These are phyloP conservation scores for Leptopilina syphax DNA, from an alignment of 2,888 invertebrate genomes.

Conservation along the genomic window DNA sequence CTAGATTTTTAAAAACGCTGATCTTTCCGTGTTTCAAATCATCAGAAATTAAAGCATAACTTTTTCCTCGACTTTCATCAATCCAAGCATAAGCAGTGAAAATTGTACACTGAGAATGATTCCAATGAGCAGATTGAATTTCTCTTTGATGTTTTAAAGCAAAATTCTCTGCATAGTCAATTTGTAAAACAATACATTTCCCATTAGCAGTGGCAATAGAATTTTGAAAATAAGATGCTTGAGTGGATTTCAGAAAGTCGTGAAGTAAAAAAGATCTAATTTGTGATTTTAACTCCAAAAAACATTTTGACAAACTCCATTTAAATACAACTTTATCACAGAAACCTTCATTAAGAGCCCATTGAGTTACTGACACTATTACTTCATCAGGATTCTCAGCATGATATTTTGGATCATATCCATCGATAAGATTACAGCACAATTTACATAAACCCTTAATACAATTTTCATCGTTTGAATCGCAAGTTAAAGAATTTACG, in stretches of 20 bases:
- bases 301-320: background rate
- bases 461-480: background rate
- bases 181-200: background rate
- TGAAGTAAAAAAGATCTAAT: background rate
- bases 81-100: constrained; percentile 36
- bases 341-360: background rate
- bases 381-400: background rate
- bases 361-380: background rate
- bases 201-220: background rate
- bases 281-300: background rate
- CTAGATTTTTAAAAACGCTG: constrained; percentile 26
- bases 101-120: constrained; percentile 18
- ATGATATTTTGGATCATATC: background rate
- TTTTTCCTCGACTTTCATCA: constrained; percentile 13
- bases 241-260: background rate
- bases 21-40: constrained; percentile 16
- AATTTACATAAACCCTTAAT: background rate
- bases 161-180: background rate
- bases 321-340: background rate
- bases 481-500: background rate
- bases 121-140: constrained; percentile 9
- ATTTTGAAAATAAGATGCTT: background rate
- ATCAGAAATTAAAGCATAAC: constrained; percentile 17
- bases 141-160: background rate
- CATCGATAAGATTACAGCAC: background rate